These are phyloP conservation scores for Gambusia holbrooki DNA, from an alignment of 2,113 vertebrate species.

Conservation along the genomic window DNA sequence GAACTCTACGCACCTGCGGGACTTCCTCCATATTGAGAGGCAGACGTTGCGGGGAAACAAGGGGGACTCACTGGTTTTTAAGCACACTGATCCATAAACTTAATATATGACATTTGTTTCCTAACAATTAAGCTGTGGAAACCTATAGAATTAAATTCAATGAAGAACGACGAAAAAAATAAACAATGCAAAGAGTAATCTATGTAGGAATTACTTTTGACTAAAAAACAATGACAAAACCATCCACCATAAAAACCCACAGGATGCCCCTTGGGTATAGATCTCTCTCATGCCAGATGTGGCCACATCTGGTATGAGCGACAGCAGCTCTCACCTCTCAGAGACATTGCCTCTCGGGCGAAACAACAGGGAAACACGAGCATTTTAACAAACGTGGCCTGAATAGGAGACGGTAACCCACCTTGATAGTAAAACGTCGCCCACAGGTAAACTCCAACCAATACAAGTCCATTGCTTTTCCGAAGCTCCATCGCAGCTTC, in stretches of 20 bases:
- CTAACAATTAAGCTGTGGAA: background rate
- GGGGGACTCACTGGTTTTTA: slow-evolving; percentile 10
- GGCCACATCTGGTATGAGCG: background rate
- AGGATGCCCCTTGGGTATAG: background rate
- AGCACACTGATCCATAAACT: background rate
- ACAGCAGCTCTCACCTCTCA: background rate
- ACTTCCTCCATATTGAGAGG: slow-evolving; percentile 37
- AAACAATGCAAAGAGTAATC: background rate
- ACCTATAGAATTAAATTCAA: background rate
- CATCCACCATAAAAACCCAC: background rate
- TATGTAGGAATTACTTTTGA: background rate
- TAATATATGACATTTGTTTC: background rate
- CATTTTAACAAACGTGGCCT: background rate
- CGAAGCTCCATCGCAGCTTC: slow-evolving; percentile 65
- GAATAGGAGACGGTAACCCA: slow-evolving; percentile 41
- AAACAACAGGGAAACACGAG: background rate
- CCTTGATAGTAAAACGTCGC: slow-evolving; percentile 71
- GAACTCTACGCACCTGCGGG: slow-evolving; percentile 31
- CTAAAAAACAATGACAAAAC: background rate
- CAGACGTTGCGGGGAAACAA: slow-evolving; percentile 61
- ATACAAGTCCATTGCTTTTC: slow-evolving; percentile 48
- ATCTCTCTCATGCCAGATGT: background rate
- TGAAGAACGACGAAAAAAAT: background rate
- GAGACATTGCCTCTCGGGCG: background rate
- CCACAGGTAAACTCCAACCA: slow-evolving; percentile 73